These are phyloP conservation scores for Brachionus manjavacas DNA, from an alignment of 1,140 invertebrate genomes.

Conservation along the genomic window DNA sequence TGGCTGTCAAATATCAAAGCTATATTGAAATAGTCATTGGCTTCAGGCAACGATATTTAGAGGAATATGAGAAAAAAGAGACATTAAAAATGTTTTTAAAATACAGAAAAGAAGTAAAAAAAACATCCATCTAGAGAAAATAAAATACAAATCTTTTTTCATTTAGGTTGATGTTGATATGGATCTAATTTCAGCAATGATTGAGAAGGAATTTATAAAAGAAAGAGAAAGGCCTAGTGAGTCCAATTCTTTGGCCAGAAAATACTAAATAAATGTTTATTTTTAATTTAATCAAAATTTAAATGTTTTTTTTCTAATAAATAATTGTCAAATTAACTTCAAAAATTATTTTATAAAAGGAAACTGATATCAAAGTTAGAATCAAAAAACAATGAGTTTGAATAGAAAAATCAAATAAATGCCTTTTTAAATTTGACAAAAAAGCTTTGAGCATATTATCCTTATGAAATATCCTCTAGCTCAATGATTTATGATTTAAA, in stretches of 20 bases:
- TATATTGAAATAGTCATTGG: slow-evolving; percentile 72
- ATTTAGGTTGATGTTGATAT: slow-evolving; percentile 39
- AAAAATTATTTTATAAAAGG: background rate
- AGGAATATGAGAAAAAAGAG: slow-evolving; percentile 70
- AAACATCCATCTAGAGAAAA: slow-evolving; percentile 33
- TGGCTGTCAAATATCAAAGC: slow-evolving; percentile 73
- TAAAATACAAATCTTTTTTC: background rate
- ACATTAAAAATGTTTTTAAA: slow-evolving; percentile 69
- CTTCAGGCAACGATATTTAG: slow-evolving; percentile 70
- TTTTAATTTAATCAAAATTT: background rate
- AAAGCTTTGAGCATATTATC: background rate
- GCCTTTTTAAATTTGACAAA: background rate
- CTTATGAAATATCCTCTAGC: background rate
- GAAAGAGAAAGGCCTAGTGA: slow-evolving; percentile 27
- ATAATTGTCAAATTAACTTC: background rate
- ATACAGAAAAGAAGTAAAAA: slow-evolving; percentile 62
- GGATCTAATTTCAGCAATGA: slow-evolving; percentile 23
- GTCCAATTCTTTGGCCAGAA: background rate
- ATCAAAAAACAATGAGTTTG: background rate
- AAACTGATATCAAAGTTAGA: background rate
- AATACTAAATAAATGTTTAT: slow-evolving; percentile 27
- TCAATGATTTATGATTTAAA: background rate
- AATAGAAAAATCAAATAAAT: background rate
- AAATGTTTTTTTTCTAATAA: background rate
- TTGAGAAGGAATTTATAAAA: slow-evolving; percentile 31